phyloP scores from a whole-genome alignment of 2,888 invertebrate genomes.

The Hololepta plana region DNA sequence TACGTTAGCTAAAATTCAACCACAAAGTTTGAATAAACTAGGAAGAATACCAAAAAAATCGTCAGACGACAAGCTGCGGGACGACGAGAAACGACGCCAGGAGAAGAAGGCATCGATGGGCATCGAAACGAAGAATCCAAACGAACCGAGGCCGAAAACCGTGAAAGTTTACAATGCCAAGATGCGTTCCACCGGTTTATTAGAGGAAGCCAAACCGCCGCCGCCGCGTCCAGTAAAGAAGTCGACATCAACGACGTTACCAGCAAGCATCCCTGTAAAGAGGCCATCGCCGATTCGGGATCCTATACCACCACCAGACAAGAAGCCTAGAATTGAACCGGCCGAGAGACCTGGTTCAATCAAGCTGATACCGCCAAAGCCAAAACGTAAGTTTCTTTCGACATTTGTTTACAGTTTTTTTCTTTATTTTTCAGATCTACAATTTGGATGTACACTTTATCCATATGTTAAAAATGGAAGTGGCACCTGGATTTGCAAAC shows the following conservation, averaged over 20 bases:
- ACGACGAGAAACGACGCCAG: conserved; percentile 22
- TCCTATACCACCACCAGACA: conserved; percentile 41
- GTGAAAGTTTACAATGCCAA: conserved; percentile 84
- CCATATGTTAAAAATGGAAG: too few relatives aligned
- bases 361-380: conserved; percentile 75
- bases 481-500: too few relatives aligned
- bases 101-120: conserved; percentile 61
- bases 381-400: conserved; percentile 64
- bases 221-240: conserved; percentile 53
- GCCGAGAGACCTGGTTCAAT: conserved; percentile 63
- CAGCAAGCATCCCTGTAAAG: conserved; percentile 24
- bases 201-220: conserved; percentile 76
- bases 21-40: conserved; percentile 46
- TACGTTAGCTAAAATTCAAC: conserved; percentile 44
- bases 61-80: conserved; percentile 25
- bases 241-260: conserved; percentile 30
- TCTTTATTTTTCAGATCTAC: conserved; percentile 16
- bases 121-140: conserved; percentile 53
- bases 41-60: conserved; percentile 62
- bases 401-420: conserved; percentile 14
- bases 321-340: conserved; percentile 48
- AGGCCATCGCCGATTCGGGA: conserved; percentile 24
- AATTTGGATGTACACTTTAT: too few relatives aligned
- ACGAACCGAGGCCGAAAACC: conserved; percentile 63
- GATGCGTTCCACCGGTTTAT: conserved; percentile 79